Conservation (phyloP, 2,113 vertebrate species). For the Tenrec ecaudatus region DNA sequence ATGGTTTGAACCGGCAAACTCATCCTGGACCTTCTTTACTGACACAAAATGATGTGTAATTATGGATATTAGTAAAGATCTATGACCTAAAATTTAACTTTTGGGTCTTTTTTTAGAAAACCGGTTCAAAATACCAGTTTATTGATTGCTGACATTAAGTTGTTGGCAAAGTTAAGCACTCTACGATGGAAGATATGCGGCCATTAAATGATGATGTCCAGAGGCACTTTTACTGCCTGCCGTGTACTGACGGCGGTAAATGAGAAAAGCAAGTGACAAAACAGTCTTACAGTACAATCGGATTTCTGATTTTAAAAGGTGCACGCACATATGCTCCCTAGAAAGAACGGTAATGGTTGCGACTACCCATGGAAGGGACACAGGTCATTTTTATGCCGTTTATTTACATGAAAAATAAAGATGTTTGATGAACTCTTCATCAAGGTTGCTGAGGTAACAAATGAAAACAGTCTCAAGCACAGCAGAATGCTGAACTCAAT, state of each 20-base stretch:
- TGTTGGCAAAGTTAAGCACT: slow-evolving; percentile 52
- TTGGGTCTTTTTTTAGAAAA: slow-evolving; percentile 44
- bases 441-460: slow-evolving; percentile 25
- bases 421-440: slow-evolving; percentile 36
- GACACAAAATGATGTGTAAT: not conserved
- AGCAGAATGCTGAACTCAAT: slow-evolving; percentile 36
- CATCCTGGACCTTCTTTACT: slow-evolving; percentile 41
- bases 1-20: slow-evolving; percentile 25
- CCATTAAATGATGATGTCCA: slow-evolving; percentile 75
- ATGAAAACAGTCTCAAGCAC: slow-evolving; percentile 5
- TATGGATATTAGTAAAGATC: slow-evolving; percentile 53
- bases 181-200: slow-evolving; percentile 65
- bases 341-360: slow-evolving; percentile 41
- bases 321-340: slow-evolving; percentile 33
- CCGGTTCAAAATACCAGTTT: slow-evolving; percentile 27
- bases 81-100: not conserved
- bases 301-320: slow-evolving; percentile 45
- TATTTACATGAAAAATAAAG: slow-evolving; percentile 56
- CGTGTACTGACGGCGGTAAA: slow-evolving; percentile 70
- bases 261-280: slow-evolving; percentile 79
- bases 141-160: slow-evolving; percentile 59
- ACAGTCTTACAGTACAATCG: slow-evolving; percentile 73
- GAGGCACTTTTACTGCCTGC: slow-evolving; percentile 78
- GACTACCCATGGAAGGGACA: not conserved
- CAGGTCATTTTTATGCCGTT: not conserved